phyloP scores from a whole-genome alignment of 2,888 invertebrate genomes.

The Baccha elongata region DNA sequence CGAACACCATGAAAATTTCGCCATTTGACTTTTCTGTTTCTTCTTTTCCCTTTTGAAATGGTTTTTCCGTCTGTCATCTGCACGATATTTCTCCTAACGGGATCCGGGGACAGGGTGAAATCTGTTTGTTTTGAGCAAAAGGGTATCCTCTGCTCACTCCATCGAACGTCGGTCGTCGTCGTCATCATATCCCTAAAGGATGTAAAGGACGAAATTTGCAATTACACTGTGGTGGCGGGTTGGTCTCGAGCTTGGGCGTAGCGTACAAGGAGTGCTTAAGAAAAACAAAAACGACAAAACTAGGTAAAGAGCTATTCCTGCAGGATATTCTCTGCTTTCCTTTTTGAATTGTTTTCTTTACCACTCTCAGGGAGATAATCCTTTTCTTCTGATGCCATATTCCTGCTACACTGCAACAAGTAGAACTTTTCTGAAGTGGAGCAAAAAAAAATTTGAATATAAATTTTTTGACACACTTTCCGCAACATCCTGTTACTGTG shows the following conservation, averaged over 20 bases:
- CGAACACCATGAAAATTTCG: constrained; percentile 1
- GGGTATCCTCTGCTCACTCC: not conserved
- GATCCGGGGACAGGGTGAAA: not conserved
- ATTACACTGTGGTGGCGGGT: constrained; percentile 43
- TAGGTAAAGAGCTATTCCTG: constrained; percentile 70
- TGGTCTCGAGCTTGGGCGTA: not conserved
- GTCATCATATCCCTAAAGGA: constrained; percentile 14
- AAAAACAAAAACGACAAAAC: constrained; percentile 51
- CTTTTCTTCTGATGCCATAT: constrained; percentile 21
- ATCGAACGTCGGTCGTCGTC: not conserved
- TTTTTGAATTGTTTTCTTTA: constrained; percentile 51
- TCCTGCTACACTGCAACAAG: constrained; percentile 61
- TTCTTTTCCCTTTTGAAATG: not conserved
- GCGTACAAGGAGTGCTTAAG: constrained; percentile 58
- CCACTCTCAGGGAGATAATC: constrained; percentile 25
- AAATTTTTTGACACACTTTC: constrained; percentile 66
- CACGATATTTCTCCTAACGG: too few species aligned
- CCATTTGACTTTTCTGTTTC: not conserved
- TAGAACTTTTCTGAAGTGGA: constrained; percentile 32
- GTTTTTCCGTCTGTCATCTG: not conserved
- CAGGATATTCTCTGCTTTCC: constrained; percentile 61
- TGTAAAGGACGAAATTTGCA: constrained; percentile 61
- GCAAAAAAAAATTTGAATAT: not conserved
- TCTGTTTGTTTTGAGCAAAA: constrained; percentile 27
- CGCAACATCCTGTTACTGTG: constrained; percentile 43